These are phyloP conservation scores for Sarotherodon lohbergeri DNA, from an alignment of 2,113 vertebrate species.

Conservation along the genomic window DNA sequence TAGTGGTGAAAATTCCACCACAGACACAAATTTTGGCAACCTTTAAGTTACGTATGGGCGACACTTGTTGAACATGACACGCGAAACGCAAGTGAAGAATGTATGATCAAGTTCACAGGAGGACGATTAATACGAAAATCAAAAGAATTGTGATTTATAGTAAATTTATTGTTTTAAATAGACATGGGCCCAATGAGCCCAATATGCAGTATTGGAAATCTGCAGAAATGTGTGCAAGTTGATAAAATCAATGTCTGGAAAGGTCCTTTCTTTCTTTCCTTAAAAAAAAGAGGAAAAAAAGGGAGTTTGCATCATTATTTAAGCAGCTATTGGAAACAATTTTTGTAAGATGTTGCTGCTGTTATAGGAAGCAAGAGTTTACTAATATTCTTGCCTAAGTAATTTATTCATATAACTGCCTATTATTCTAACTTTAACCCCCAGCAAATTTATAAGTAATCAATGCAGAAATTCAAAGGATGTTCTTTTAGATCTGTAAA, in stretches of 20 bases:
- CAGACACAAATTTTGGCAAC: not conserved
- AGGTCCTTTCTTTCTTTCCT: not conserved
- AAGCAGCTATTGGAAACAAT: not conserved
- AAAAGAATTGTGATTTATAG: not conserved
- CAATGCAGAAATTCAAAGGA: not conserved
- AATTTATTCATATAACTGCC: not conserved
- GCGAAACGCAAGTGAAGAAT: not conserved
- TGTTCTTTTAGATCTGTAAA: not conserved
- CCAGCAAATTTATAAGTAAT: not conserved
- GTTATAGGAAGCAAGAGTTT: not conserved
- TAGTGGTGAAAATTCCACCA: not conserved
- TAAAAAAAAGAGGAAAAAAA: not conserved
- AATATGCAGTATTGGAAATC: not conserved
- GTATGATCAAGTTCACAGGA: not conserved
- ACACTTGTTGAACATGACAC: not conserved
- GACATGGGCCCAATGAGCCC: not conserved
- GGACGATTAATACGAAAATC: not conserved
- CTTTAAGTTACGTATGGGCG: not conserved
- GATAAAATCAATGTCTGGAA: not conserved
- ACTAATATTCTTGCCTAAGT: not conserved
- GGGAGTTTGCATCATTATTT: not conserved
- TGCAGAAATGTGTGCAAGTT: not conserved
- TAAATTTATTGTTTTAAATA: not conserved
- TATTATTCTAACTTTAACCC: not conserved
- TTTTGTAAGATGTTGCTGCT: not conserved